These are phyloP conservation scores for Cinclus mexicanus DNA, from an alignment of 2,113 vertebrate genomes.

Conservation along the genomic window DNA sequence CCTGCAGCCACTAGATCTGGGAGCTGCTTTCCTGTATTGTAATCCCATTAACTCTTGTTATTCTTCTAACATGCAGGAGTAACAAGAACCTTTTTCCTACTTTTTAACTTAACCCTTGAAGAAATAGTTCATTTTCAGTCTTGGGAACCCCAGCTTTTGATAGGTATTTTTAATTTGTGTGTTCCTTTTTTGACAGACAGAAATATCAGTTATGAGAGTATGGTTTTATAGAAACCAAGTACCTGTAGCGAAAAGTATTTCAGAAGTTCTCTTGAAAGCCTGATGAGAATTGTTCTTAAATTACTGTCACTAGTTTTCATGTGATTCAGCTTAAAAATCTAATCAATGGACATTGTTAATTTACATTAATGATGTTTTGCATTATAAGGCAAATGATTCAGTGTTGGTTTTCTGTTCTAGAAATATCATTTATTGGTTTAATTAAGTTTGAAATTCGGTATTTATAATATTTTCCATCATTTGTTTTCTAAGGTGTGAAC, in stretches of 20 bases:
- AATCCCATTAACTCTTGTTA: neutral
- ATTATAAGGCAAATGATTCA: neutral
- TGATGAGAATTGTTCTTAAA: neutral
- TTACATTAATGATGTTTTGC: neutral
- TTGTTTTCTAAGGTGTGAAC: constrained; percentile 83
- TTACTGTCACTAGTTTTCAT: neutral
- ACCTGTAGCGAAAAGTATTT: neutral
- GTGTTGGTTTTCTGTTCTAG: neutral
- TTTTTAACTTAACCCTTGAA: neutral
- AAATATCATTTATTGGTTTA: neutral
- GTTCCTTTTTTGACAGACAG: neutral
- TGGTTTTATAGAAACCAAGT: neutral
- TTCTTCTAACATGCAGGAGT: neutral
- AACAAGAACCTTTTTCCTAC: neutral
- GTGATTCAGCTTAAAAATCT: neutral
- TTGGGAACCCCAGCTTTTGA: neutral
- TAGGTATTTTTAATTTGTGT: neutral
- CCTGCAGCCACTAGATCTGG: neutral
- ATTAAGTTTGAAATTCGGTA: neutral
- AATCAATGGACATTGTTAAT: neutral
- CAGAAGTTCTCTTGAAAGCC: neutral
- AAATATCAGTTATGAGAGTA: neutral
- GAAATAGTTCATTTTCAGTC: neutral
- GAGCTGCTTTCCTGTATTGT: neutral
- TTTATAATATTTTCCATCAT: neutral